phyloP scores from a whole-genome alignment of 2,888 invertebrate species.

The Hyppa rectilinea region DNA sequence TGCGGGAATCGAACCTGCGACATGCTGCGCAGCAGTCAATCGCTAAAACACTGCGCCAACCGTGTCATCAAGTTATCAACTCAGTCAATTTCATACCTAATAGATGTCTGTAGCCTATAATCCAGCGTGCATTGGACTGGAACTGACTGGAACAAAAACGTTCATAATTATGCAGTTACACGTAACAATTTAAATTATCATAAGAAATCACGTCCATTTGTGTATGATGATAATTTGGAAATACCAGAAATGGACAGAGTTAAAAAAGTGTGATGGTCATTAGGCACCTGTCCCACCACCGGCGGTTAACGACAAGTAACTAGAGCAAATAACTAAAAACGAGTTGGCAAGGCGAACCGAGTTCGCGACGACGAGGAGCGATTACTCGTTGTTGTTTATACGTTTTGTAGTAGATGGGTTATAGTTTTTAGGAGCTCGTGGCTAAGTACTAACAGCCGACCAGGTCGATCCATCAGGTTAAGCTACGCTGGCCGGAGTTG shows the following conservation, averaged over 20 bases:
- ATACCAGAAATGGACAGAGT: constrained; percentile 18
- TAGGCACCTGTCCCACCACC: background rate
- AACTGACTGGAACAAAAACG: constrained; percentile 27
- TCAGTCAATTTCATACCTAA: constrained; percentile 1
- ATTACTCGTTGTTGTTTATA: too few species aligned
- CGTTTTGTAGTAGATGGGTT: too few species aligned
- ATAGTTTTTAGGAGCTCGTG: too few species aligned
- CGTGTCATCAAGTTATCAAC: too few species aligned
- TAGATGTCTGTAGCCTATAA: background rate
- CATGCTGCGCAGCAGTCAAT: too few species aligned
- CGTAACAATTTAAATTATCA: constrained; percentile 29
- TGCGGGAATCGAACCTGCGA: too few species aligned
- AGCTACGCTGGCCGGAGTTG: too few species aligned
- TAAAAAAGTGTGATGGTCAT: constrained; percentile 17
- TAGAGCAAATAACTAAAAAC: background rate
- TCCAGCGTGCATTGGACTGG: constrained; percentile 16
- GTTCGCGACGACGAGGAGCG: background rate
- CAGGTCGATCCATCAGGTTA: too few species aligned
- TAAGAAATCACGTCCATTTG: constrained; percentile 29
- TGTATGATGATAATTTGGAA: constrained; percentile 18
- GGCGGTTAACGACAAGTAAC: background rate
- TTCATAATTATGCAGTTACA: constrained; percentile 14
- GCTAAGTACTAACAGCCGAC: too few species aligned
- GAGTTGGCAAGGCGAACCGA: background rate
- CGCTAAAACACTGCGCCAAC: too few species aligned